Conservation (phyloP, 2,113 vertebrate species). For the Halcyon malimbica region DNA sequence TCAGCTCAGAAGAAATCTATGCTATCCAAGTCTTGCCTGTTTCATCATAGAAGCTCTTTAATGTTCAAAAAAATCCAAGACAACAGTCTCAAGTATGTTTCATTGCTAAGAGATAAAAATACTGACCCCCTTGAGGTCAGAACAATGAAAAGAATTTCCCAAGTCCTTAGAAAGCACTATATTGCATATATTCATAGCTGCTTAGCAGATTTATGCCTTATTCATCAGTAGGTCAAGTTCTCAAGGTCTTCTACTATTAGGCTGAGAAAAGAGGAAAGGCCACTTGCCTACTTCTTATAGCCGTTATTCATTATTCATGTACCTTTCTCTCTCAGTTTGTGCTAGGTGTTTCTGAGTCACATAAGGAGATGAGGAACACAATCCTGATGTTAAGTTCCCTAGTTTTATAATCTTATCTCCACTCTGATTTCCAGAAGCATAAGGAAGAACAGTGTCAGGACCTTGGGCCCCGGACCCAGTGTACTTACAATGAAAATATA, state of each 20-base stretch:
- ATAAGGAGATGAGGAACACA: background rate
- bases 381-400: background rate
- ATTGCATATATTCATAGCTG: conserved; percentile 53
- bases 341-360: background rate
- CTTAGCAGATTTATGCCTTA: conserved; percentile 55
- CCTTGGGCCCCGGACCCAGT: background rate
- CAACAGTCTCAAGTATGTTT: conserved; percentile 20
- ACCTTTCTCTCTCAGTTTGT: background rate
- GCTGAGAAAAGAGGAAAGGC: background rate
- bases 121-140: conserved; percentile 61
- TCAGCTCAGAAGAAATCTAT: conserved; percentile 2
- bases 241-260: conserved; percentile 28
- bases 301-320: background rate
- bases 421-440: background rate
- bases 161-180: conserved; percentile 58
- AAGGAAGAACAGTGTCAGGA: background rate
- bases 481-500: background rate
- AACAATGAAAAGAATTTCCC: conserved; percentile 71
- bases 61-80: background rate
- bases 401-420: background rate
- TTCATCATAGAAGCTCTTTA: conserved; percentile 2
- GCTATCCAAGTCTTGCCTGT: background rate
- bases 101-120: conserved; percentile 63
- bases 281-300: background rate
- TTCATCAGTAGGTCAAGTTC: conserved; percentile 42